Evolutionary conservation across 2,888 invertebrate species (phyloP).

Genomic region (Campaea margaritaria): DNA sequence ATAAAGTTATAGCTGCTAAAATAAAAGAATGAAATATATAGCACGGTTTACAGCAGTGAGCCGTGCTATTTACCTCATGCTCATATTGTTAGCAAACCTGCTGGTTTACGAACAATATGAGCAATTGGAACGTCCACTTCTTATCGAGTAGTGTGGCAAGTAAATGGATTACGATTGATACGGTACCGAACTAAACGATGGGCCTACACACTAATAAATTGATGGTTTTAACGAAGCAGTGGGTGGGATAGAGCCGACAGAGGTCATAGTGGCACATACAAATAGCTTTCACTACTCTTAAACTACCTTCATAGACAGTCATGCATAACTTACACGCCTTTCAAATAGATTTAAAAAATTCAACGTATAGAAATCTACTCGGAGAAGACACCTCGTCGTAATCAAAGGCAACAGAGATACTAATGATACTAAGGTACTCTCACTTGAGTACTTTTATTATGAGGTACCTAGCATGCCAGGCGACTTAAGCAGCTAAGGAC

Average conservation of each 20-base stretch:
- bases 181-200: neutral
- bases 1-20: neutral
- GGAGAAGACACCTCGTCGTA: too few species aligned
- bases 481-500: constrained; percentile 4
- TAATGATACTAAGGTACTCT: neutral
- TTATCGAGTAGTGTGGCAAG: neutral
- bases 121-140: neutral
- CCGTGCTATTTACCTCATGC: too few species aligned
- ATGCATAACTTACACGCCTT: too few species aligned
- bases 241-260: too few species aligned
- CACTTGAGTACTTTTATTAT: neutral
- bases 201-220: neutral
- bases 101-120: neutral
- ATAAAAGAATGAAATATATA: neutral
- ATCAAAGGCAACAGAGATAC: too few species aligned
- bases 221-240: too few species aligned
- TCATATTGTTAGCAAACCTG: too few species aligned
- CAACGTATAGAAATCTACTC: too few species aligned
- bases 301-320: too few species aligned
- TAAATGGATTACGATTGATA: neutral
- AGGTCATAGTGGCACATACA: too few species aligned
- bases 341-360: too few species aligned
- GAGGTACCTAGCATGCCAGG: constrained; percentile 3
- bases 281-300: too few species aligned
- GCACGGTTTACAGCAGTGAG: neutral